Conservation (phyloP, 2,888 invertebrate species). For the Sympetrum striolatum region DNA sequence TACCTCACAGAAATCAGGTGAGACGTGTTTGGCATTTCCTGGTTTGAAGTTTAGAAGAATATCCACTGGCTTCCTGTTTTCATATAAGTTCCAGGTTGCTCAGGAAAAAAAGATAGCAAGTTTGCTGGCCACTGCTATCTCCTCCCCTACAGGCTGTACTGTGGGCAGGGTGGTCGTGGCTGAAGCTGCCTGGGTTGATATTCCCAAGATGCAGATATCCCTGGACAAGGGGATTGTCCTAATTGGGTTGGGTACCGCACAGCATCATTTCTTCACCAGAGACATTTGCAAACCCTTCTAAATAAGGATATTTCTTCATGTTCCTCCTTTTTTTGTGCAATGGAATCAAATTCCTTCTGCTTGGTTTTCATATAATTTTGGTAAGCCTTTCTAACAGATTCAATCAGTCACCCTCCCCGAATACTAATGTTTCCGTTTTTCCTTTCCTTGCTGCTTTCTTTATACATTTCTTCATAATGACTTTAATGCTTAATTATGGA, state of each 20-base stretch:
- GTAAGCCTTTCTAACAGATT: not conserved
- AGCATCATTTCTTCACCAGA: conserved; percentile 2
- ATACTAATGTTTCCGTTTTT: not conserved
- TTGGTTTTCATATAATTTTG: conserved; percentile 17
- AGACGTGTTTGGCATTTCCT: conserved; percentile 31
- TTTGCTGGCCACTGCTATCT: conserved; percentile 27
- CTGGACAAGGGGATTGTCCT: not conserved
- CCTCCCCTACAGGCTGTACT: conserved; percentile 13
- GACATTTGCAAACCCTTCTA: not conserved
- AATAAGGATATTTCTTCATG: not conserved
- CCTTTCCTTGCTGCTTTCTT: not conserved
- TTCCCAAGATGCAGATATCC: conserved; percentile 1
- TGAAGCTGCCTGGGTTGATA: conserved; percentile 1
- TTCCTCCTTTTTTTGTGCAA: not conserved
- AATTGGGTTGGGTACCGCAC: conserved; percentile 7
- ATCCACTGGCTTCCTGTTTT: conserved; percentile 38
- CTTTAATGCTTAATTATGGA: not conserved
- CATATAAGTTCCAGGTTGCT: conserved; percentile 34
- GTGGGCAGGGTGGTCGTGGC: conserved; percentile 1
- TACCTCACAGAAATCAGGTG: conserved; percentile 1
- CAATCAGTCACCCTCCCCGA: not conserved
- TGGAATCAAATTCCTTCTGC: not conserved
- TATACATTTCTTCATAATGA: not conserved
- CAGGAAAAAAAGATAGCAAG: not conserved
- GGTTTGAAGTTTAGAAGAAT: conserved; percentile 24